A percentile compares a stretch with the other conserved stretches of the same genome.
Conservation (phyloP, 2,797 vertebrate genomes). For the Podarcis siculus region DNA sequence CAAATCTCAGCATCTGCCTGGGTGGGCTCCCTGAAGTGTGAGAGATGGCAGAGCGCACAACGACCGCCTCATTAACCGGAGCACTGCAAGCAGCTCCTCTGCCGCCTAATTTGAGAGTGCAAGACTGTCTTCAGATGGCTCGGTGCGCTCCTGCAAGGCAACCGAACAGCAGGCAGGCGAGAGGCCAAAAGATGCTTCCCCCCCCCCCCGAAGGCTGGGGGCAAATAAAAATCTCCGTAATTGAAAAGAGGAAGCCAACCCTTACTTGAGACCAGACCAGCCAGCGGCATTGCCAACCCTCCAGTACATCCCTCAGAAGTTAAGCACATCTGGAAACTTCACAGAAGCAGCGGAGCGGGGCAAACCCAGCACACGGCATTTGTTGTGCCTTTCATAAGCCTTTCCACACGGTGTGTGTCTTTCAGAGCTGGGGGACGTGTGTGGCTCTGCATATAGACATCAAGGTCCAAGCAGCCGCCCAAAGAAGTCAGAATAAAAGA, state of each 20-base stretch:
- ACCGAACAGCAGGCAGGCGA: slow-evolving; percentile 17
- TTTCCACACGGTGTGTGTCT: background rate
- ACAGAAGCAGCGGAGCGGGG: background rate
- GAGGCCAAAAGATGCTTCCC: slow-evolving; percentile 5
- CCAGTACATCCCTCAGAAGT: background rate
- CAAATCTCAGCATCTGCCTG: background rate
- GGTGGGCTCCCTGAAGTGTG: slow-evolving; percentile 10
- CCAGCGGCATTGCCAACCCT: background rate
- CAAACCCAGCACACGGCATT: background rate
- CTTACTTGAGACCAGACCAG: background rate
- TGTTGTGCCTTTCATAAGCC: background rate
- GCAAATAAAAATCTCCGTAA: slow-evolving; percentile 17
- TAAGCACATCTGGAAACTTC: background rate
- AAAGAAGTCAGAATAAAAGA: background rate
- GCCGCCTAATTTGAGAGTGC: slow-evolving; percentile 30
- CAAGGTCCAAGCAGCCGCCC: background rate
- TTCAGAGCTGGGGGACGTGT: background rate
- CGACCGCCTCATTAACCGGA: slow-evolving; percentile 25
- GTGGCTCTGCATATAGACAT: background rate
- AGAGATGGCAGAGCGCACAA: slow-evolving; percentile 14
- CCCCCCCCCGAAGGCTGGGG: background rate
- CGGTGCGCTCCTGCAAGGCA: slow-evolving; percentile 14
- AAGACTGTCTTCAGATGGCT: slow-evolving; percentile 16
- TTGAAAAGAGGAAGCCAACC: background rate
- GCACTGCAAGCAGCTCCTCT: slow-evolving; percentile 4